These are phyloP conservation scores for Stichopus chloronotus DNA, from an alignment of 35 echinoderm and acorn worm genomes.

Conservation along the genomic window DNA sequence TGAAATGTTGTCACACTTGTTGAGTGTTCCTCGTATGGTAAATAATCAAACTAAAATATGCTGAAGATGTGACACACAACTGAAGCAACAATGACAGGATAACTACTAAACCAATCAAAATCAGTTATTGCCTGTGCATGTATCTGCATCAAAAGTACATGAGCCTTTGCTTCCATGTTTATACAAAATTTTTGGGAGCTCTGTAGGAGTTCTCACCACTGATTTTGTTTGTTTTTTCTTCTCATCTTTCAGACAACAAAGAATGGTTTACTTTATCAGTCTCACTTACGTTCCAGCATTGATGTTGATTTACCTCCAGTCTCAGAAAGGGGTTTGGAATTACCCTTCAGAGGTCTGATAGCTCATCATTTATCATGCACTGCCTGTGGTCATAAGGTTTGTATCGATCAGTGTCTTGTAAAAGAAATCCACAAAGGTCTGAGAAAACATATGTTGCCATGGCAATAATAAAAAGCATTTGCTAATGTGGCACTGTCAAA, in stretches of 20 bases:
- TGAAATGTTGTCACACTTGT: no score
- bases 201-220: no score
- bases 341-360: slow-evolving; percentile 85
- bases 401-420: neutral
- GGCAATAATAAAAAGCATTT: neutral
- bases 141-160: no score
- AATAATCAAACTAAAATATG: no score
- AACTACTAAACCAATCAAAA: no score
- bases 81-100: no score
- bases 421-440: neutral
- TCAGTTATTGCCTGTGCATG: no score
- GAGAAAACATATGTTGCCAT: neutral
- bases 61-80: no score
- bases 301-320: slow-evolving; percentile 73
- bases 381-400: slow-evolving; percentile 88
- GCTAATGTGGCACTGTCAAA: no score
- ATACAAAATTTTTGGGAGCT: no score
- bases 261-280: slow-evolving; percentile 68
- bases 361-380: slow-evolving; percentile 92
- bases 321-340: slow-evolving; percentile 68
- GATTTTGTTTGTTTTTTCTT: neutral
- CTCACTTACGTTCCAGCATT: slow-evolving; percentile 73
- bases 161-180: no score
- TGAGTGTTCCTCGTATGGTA: no score
- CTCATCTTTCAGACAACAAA: slow-evolving; percentile 44